Base-by-base conservation (phyloP, 2,797 vertebrate species). In the Rhinella marina region DNA sequence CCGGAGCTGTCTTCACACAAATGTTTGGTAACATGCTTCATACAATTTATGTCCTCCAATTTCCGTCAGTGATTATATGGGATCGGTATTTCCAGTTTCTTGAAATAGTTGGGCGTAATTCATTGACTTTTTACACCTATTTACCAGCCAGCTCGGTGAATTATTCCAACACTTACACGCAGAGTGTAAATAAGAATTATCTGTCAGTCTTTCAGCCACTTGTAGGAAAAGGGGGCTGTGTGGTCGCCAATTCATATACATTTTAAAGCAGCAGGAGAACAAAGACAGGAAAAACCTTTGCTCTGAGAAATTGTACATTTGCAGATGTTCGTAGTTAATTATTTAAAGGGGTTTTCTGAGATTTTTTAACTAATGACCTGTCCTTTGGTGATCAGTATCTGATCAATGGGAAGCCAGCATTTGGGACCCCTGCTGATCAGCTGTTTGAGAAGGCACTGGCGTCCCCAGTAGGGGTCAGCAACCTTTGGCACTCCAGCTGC, bases 1-100 rank as follows among this genome's bases (percentile, higher is more conserved):
- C 81, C 48, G 5, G 41, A 79, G 85, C 88, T 89, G 80, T 89
- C 85, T 80, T 83, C 88, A 82, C 88, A 83, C 73, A 79, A 89
- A 86, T 80, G 88, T 89, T 86, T 84, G 80, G 84, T 89, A 86
- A 86, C 85, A 25, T 82, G 88, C 56, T 88, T 80, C 75, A 32
- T 79, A 86, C 88, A 89, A 89, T 89, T 89, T 86, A 89, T 86
- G 88, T 79, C 85, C 70, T 86, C 73, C 72, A 86, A 86, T 89
- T 84, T 89, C 88, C 73, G 62, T 80, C 29, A 83, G 73, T 89
- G 85, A 89, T 79, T 89, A 84, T 61, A 89, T 80, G 84, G 88
- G 81, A 86, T 89, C 56, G 88, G 88, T 86, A 89, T 86, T 89
- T 89, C 62, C 88, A 89, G 73, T 86, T 82, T 86, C 73, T 82